Conservation (phyloP, 2,797 vertebrate species). For the Sebastes reedi region DNA sequence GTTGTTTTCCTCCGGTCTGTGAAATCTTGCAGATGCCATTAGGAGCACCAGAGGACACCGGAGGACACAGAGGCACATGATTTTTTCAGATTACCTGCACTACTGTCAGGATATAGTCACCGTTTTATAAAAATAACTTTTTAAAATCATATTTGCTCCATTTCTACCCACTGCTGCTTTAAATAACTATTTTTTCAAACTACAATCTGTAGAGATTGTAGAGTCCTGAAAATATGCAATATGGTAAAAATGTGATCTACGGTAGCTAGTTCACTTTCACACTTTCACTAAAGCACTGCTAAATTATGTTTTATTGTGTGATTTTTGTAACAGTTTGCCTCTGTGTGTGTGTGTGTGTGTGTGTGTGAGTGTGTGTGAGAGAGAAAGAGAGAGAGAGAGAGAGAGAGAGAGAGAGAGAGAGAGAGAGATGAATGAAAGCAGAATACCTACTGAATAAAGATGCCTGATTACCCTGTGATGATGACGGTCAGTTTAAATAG, state of each 20-base stretch:
- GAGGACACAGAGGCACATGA: too few relatives aligned
- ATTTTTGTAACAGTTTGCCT: not conserved
- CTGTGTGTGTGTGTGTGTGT: not conserved
- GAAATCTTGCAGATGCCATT: too few relatives aligned
- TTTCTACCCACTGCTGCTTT: too few relatives aligned
- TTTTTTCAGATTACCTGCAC: too few relatives aligned
- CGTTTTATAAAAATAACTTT: too few relatives aligned
- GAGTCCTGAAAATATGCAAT: not conserved
- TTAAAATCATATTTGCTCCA: too few relatives aligned
- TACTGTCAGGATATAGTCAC: too few relatives aligned
- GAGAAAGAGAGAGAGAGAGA: not conserved
- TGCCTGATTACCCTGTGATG: slow-evolving; percentile 40
- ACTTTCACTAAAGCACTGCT: not conserved
- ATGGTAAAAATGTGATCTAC: not conserved
- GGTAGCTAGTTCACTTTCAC: not conserved
- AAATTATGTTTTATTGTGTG: not conserved
- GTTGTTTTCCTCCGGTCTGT: too few relatives aligned
- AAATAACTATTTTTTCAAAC: too few relatives aligned
- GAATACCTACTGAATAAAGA: slow-evolving; percentile 13
- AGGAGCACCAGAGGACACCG: too few relatives aligned
- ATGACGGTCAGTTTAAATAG: slow-evolving; percentile 55
- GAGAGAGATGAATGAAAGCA: slow-evolving; percentile 1
- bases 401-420: not conserved
- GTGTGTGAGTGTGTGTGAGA: not conserved
- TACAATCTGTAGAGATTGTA: not conserved